These are phyloP conservation scores for Tamias sibiricus DNA, from an alignment of 2,113 vertebrate genomes.

Conservation along the genomic window DNA sequence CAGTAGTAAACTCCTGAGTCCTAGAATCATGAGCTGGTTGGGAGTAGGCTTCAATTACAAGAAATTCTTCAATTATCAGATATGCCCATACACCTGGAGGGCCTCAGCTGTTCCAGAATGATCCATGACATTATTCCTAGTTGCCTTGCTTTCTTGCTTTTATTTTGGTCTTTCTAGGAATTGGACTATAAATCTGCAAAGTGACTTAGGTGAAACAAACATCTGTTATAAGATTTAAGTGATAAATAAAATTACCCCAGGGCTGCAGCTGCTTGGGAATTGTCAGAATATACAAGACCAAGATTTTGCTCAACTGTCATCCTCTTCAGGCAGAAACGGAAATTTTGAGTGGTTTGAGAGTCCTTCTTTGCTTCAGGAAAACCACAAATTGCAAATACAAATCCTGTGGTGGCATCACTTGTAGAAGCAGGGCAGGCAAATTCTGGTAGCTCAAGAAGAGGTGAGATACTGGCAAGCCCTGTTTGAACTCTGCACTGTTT, in stretches of 20 bases:
- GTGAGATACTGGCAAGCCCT: not conserved
- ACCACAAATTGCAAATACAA: constrained; percentile 48
- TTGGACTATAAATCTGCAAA: not conserved
- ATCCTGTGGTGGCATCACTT: not conserved
- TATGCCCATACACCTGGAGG: not conserved
- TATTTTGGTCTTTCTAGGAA: not conserved
- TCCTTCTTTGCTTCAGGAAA: constrained; percentile 35
- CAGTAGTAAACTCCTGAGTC: not conserved
- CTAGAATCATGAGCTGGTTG: not conserved
- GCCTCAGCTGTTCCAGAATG: not conserved
- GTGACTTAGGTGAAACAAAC: not conserved
- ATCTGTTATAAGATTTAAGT: not conserved
- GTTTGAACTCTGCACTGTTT: not conserved
- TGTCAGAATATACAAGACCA: not conserved
- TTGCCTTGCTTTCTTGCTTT: not conserved
- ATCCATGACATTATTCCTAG: not conserved
- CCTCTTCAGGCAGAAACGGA: not conserved
- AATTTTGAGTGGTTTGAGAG: constrained; percentile 28
- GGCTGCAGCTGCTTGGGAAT: not conserved
- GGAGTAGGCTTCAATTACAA: not conserved
- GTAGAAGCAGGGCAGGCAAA: constrained; percentile 25
- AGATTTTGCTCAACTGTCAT: not conserved
- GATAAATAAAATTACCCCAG: not conserved
- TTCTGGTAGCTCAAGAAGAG: not conserved
- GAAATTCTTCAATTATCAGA: not conserved